Base-by-base conservation (phyloP, 2,888 invertebrate species). In the Chydorus sphaericus region DNA sequence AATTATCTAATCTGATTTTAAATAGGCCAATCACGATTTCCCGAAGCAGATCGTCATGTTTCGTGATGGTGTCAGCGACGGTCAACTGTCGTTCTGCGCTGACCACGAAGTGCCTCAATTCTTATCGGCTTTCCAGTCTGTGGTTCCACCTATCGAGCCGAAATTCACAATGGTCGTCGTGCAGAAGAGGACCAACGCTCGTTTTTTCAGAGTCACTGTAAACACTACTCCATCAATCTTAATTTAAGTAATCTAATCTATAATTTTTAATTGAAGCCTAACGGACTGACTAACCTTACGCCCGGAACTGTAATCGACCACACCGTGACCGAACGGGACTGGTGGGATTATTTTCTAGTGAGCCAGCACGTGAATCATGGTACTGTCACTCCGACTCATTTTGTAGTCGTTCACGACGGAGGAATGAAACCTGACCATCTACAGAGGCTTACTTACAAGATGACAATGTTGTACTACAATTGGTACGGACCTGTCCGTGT, bases 401-500 rank as follows among this genome's bases (percentile, higher is more conserved):
- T 89, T 66, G 75, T 93, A 2, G 87, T 94, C 0, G 69, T 90
- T 0, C 70, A 83, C 61, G 88, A 92, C 66, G 75, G 75, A 44
- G 72, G 76, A 0, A 76, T 87, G 69, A 77, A 77, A 14, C 80
- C 87, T 0, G 92, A 93, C 66, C 80, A 86, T 58, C 74, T 91
- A 58, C 94, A 96, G 68, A 71, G 83, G 58, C 65, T 94, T 5
- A 81, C 87, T 0, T 94, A 87, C 70, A 92, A 92, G 65, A 71
- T 93, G 66, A 91, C 91, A 60, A 88, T 92, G 67, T 68, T 94
- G 65, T 96, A 96, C 69, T 96, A 90, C 72, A 96, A 96, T 72
- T 96, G 93, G 93, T 82, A 91, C 0, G 94, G 94, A 2, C 90
- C 92, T 0, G 82, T 96, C 1, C 72, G 91, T 37, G 88, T 93